These are phyloP conservation scores for Salvator merianae DNA, from an alignment of 2,113 vertebrate species.

Conservation along the genomic window DNA sequence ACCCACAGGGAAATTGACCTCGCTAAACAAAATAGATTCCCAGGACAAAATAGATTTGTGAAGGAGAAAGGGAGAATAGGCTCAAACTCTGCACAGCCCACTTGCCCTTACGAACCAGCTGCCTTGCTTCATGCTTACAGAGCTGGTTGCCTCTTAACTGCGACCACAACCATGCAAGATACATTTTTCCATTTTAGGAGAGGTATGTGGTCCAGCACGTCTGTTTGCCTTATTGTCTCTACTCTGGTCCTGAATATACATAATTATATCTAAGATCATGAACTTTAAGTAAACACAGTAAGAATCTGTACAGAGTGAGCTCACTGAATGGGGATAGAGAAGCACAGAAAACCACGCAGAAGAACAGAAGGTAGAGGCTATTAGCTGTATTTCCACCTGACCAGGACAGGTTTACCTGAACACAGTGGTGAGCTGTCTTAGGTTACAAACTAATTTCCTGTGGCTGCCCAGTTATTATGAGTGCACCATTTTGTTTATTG, in stretches of 20 bases:
- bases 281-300: not conserved
- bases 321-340: not conserved
- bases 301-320: not conserved
- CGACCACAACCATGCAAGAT: constrained; percentile 9
- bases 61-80: too few relatives aligned
- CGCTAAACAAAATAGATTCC: too few relatives aligned
- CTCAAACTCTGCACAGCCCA: too few relatives aligned
- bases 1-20: too few relatives aligned
- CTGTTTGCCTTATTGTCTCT: constrained; percentile 12
- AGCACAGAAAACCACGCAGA: not conserved
- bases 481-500: too few relatives aligned
- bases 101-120: not conserved
- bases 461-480: too few relatives aligned
- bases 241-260: not conserved
- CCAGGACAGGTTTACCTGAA: too few relatives aligned
- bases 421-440: too few relatives aligned
- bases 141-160: not conserved
- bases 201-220: not conserved
- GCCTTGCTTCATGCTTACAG: not conserved
- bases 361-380: not conserved
- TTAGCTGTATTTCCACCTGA: not conserved
- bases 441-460: too few relatives aligned
- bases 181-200: constrained; percentile 25
- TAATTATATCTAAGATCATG: constrained; percentile 3
- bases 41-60: too few relatives aligned